Base-by-base conservation (phyloP, 2,888 invertebrate species). In the Anodontia alba region DNA sequence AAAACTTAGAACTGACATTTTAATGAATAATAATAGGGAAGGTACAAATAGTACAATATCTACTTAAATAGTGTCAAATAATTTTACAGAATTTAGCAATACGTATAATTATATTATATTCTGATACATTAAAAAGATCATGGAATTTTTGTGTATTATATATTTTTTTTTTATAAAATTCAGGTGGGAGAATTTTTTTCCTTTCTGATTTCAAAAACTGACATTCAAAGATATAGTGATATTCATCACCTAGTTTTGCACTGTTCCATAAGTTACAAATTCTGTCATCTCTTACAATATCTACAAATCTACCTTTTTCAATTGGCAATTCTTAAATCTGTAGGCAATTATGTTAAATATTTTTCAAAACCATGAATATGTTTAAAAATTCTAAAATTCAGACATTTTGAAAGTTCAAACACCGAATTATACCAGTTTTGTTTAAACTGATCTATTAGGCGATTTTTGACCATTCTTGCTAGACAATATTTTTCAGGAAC, bases 311-410 rank as follows among this genome's bases (percentile, higher is more conserved):
- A 5, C 62, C 62, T 15, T 33, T 62, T 33, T 62, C 31, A 62
- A 62, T 62, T 26, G 62, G 62, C 33, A 62, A 33, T 62, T 62
- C 62, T 62, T 62, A 62, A 62, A 62, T 62, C 62, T 33, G 17
- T 62, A 33, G 62, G 33, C 33, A 62, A 20, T 33, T 12, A 31
- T 15, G 15, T 33, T 62, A 62, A 62, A 33, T 62, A 62, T 1
- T 62, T 62, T 33, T 62, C 62, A 62, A 62, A 62, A 62, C 33
- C 7, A 33, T 62, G 62, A 62, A 31, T 62, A 2, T 31, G 31
- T 62, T 62, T 62, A 23, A 43, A 68, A 23, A 62, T 62, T 62
- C 62, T 62, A 17, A 5, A 62, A 62, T 62, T 62, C 20, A 62
- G 20, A 62, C 62, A 62, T 17, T 62, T 62, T 33, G 42, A 43